Base-by-base conservation (phyloP, 37 sponge, comb jelly and placozoan species). In the Bolinopsis microptera region DNA sequence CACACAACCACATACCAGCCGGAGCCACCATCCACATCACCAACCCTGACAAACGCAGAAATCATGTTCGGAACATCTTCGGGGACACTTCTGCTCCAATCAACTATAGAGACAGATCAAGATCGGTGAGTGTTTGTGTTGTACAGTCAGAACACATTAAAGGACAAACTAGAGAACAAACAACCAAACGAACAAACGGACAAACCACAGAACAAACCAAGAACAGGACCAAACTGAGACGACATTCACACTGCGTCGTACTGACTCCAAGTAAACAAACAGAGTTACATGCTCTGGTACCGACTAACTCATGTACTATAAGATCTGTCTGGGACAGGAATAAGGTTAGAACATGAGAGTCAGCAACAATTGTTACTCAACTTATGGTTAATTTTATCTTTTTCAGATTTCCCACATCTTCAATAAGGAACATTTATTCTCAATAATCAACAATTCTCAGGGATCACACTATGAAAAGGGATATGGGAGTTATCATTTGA, bases 11-110 rank as follows among this genome's bases (percentile, higher is more conserved):
- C 61, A 26, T 34, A 24, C 26, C 3, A 28, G 61, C 38, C 30
- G 90, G 90, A 0, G 90, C 90, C n/a, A 86, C 90, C 41, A 86
- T 86, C 31, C 90, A 86, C 90, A 86, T 38, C 61, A n/a, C 90
- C 41, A 13, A 86, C 90, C 90, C 90, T 2, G 90, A 41, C 5
- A 77, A 77, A 32, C 27, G 32, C 35, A 32, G 80, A 32, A n/a
- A n/a, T n/a, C 80, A 77, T 77, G 80, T 77, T 8, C 27, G 32
- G 80, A 32, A 34, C 5, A 77, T 77, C 1, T 77, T 77, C 80
- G 35, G 36, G 33, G 80, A 77, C 0, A 48, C 9, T 48, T 21
- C 9, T 34, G 80, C 2, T 32, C 35, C 21, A 1, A 34, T 0
- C 21, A 35, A 8, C 36, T 35, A 21, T 1, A 77, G 32, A 34